Evolutionary conservation across 1,140 invertebrate genomes (phyloP), one percentile per base, ranked within the genome.

Genomic region (Venustaconcha ellipsiformis): DNA sequence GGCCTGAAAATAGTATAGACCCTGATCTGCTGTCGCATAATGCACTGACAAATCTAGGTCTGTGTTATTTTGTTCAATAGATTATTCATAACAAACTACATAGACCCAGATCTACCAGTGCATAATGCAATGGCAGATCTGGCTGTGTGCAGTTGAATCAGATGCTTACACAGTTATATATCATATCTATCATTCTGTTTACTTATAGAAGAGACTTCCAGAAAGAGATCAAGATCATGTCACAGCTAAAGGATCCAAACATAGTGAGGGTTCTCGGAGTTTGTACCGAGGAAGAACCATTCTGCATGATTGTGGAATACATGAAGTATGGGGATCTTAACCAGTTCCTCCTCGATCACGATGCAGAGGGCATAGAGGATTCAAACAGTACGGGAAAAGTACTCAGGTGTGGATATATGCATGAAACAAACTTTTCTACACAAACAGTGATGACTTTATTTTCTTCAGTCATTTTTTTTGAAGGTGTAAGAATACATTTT

Each of bases 261-360:
- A 94, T 98, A 69, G 94, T 96, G 13, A 92, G 95, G 30, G 95
- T 98, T 15, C 88, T 98, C 58, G 96, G 96, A 4, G 94, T 95
- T 64, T 97, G 95, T 87, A 94, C 94, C 67, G 89, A 92, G 63
- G 94, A 95, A 72, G 94, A 96, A 80, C 96, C 95, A 0, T 91
- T 94, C n/a, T 96, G 95, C 84, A 95, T 97, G 78, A 93, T 97
- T 4, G 93, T 97, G 84, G 96, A 98, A 88, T 97, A 97, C 90
- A 92, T 96, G 83, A 95, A 96, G 82, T 93, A 95, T 80, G 96
- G 96, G 14, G 96, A 98, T 90, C 92, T 98, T 62, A 95, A 95
- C 88, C 95, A 96, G 87, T 97, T 96, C 88, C 91, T 97, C 5
- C 95, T 97, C 79, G 92, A 94, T 20, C 94, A 97, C 87, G 83